A percentile compares a stretch with the other conserved stretches of the same genome.
These are phyloP conservation scores for Tichodroma muraria DNA, from an alignment of 2,113 vertebrate genomes.

Conservation along the genomic window DNA sequence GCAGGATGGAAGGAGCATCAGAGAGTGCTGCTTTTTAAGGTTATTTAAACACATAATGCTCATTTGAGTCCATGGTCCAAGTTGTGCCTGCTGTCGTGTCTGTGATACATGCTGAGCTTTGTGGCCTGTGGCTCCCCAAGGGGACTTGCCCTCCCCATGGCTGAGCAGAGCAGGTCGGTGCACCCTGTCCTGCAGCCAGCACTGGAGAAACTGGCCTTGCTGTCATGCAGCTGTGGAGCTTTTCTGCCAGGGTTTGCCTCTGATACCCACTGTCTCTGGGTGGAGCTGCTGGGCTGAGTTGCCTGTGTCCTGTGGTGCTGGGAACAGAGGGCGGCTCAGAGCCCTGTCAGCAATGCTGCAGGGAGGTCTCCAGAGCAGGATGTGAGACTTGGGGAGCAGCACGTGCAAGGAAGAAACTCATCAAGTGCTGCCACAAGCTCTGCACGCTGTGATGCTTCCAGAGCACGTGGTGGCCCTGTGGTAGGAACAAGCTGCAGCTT, in stretches of 20 bases:
- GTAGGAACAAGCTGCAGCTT: neutral
- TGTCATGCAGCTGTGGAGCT: neutral
- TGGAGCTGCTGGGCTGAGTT: neutral
- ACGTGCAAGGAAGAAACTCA: neutral
- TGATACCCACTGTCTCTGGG: neutral
- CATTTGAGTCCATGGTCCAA: neutral
- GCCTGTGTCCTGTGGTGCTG: neutral
- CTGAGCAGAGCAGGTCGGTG: neutral
- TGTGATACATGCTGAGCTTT: neutral
- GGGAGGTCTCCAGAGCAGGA: neutral
- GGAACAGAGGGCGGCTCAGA: neutral
- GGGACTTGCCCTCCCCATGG: neutral
- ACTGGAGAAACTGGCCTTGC: neutral
- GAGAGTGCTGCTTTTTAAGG: neutral
- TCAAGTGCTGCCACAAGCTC: neutral
- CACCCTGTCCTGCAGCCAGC: neutral
- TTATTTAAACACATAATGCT: neutral
- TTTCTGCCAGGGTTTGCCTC: neutral
- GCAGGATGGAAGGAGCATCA: neutral
- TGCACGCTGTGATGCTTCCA: neutral
- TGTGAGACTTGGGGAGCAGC: neutral
- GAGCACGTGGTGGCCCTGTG: neutral
- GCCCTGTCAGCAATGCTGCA: neutral
- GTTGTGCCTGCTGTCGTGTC: neutral
- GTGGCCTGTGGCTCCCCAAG: neutral